Conservation (phyloP, 1,140 invertebrate species). For the Medauroidea extradentata region DNA sequence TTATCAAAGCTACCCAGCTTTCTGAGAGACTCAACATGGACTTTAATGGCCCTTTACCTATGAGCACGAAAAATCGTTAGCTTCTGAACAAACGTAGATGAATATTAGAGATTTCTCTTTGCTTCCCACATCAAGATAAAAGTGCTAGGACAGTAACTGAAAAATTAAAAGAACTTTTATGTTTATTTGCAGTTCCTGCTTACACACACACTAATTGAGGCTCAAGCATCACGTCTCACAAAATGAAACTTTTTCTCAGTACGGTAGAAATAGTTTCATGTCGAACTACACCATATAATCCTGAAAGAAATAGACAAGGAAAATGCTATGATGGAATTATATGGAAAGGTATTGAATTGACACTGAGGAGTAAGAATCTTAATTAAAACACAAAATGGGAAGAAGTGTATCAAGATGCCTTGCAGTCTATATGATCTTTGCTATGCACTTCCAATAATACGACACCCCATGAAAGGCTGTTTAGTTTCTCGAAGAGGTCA, state of each 20-base stretch:
- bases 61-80: slow-evolving; percentile 27
- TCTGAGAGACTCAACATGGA: slow-evolving; percentile 29
- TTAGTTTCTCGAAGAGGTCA: neutral
- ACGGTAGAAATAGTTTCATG: slow-evolving; percentile 14
- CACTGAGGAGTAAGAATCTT: slow-evolving; percentile 9
- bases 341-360: slow-evolving; percentile 20
- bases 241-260: slow-evolving; percentile 15
- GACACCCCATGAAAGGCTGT: slow-evolving; percentile 9
- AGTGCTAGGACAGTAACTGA: slow-evolving; percentile 22
- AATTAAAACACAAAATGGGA: neutral
- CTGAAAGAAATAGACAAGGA: slow-evolving; percentile 16
- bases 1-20: slow-evolving; percentile 28
- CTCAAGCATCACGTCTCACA: slow-evolving; percentile 25
- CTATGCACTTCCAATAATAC: slow-evolving; percentile 13
- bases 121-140: slow-evolving; percentile 22
- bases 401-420: no score
- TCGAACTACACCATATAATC: no score
- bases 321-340: slow-evolving; percentile 23
- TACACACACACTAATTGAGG: slow-evolving; percentile 26
- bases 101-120: slow-evolving; percentile 37
- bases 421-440: no score
- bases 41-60: slow-evolving; percentile 32
- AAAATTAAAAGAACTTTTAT: slow-evolving; percentile 21
- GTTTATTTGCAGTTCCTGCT: slow-evolving; percentile 21
- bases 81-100: slow-evolving; percentile 30